Conservation (phyloP, 2,113 vertebrate genomes). For the human (Homo sapiens) region DNA sequence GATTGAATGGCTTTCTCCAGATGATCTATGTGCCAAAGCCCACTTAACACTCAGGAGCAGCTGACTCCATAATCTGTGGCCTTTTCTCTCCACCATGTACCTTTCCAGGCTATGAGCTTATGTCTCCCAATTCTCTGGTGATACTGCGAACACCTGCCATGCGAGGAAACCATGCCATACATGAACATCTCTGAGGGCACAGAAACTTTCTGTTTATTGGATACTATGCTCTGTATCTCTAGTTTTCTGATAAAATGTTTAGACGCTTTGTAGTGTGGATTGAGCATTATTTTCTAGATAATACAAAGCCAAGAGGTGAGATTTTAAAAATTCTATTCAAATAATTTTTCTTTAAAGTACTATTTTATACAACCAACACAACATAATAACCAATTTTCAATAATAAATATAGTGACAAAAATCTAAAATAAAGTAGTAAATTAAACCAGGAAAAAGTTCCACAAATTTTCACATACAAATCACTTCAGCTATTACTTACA, state of each 20-base stretch:
- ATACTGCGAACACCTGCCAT: background rate
- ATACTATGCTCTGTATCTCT: background rate
- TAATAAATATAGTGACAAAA: background rate
- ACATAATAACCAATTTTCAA: background rate
- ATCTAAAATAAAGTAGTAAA: background rate
- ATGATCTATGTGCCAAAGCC: background rate
- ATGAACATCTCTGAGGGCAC: background rate
- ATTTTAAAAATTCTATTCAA: background rate
- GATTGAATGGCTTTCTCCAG: background rate
- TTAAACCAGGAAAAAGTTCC: background rate
- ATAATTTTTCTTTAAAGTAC: background rate
- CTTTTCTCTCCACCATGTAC: background rate
- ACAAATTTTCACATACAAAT: background rate
- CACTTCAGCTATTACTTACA: background rate
- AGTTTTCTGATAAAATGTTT: background rate
- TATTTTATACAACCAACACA: background rate
- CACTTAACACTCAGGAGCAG: accelerated
- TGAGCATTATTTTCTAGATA: background rate
- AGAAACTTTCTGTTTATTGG: background rate
- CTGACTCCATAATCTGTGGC: no score
- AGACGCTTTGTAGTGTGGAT: background rate
- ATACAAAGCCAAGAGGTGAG: background rate
- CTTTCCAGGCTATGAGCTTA: background rate
- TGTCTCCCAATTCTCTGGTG: background rate
- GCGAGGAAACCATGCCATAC: background rate